Evolutionary conservation across 2,888 invertebrate species (phyloP).

Genomic region (Drosophila nigricruria): DNA sequence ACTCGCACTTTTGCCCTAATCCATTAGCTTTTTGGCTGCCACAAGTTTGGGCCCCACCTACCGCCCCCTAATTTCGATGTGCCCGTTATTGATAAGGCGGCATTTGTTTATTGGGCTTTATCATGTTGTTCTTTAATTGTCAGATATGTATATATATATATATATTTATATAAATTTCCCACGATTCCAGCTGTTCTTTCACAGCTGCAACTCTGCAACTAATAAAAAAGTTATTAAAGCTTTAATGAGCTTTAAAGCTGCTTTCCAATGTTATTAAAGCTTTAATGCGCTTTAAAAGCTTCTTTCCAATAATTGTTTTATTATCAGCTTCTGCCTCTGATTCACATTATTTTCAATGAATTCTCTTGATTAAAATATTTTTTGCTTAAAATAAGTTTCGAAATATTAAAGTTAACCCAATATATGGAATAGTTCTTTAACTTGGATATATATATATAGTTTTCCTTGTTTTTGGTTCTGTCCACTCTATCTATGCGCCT

Average conservation of each 20-base stretch:
- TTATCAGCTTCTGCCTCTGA: neutral
- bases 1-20: conserved; percentile 40
- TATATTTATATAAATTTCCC: neutral
- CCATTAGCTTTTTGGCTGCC: conserved; percentile 51
- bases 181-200: neutral
- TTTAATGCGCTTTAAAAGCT: neutral
- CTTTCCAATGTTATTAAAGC: neutral
- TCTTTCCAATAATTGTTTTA: neutral
- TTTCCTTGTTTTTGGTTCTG: neutral
- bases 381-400: neutral
- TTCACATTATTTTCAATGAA: neutral
- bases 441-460: neutral
- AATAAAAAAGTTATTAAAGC: too few species aligned
- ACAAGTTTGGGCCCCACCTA: neutral
- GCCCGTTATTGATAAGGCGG: conserved; percentile 46
- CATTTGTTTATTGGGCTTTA: conserved; percentile 15
- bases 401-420: neutral
- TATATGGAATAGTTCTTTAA: neutral
- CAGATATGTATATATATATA: neutral
- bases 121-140: conserved; percentile 28
- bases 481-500: neutral
- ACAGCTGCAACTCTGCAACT: too few species aligned
- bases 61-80: neutral
- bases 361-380: too few species aligned
- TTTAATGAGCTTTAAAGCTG: neutral